phyloP scores from a whole-genome alignment of 2,113 vertebrate genomes.

The Thamnaconus septentrionalis region DNA sequence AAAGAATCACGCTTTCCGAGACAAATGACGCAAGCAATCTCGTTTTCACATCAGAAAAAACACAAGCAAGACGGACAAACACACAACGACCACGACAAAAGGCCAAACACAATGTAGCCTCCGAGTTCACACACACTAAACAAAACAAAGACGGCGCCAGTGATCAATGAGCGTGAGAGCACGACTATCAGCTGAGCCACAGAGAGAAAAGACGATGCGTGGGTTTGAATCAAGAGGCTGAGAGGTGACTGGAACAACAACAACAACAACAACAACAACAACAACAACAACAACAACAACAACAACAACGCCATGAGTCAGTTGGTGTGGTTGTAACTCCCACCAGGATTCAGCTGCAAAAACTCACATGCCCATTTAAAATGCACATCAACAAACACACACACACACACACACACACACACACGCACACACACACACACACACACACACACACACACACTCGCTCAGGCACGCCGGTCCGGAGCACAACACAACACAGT shows the following conservation, averaged over 20 bases:
- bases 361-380: too few species aligned
- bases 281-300: constrained; percentile 50
- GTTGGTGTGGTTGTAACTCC: constrained; percentile 68
- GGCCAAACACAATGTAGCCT: constrained; percentile 42
- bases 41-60: constrained; percentile 52
- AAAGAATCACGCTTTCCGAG: constrained; percentile 34
- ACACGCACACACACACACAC: too few species aligned
- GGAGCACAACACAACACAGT: too few species aligned
- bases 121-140: too few species aligned
- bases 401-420: too few species aligned
- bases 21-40: constrained; percentile 50
- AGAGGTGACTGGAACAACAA: constrained; percentile 35
- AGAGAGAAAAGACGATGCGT: constrained; percentile 16
- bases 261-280: constrained; percentile 48
- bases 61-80: constrained; percentile 29
- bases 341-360: too few species aligned
- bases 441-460: too few species aligned
- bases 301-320: constrained; percentile 66
- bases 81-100: too few species aligned
- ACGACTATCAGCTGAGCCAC: constrained; percentile 28
- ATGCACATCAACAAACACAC: too few species aligned
- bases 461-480: too few species aligned
- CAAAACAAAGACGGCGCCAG: constrained; percentile 11
- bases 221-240: too few species aligned
- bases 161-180: constrained; percentile 47